Evolutionary conservation across 1,140 invertebrate genomes (phyloP).

Genomic region (Drosophila santomea): DNA sequence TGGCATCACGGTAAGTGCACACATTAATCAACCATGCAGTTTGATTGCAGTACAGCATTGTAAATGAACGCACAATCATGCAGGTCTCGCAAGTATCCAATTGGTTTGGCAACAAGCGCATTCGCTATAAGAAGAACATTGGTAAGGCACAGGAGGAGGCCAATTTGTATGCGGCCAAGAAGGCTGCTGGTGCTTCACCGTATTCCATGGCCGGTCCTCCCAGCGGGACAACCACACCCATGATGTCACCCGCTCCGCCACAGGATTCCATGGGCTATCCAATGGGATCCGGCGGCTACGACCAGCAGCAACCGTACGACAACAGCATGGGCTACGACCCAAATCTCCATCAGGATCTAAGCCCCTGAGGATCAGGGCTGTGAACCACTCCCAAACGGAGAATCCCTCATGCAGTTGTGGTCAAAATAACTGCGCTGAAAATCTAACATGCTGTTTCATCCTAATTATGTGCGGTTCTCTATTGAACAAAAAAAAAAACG

Average conservation of each 20-base stretch:
- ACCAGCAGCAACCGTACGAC: constrained; percentile 93
- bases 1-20: constrained; percentile 96
- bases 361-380: constrained; percentile 85
- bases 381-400: constrained; percentile 2
- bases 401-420: constrained; percentile 8
- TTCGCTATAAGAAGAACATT: constrained; percentile 99
- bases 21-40: neutral
- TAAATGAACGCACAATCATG: neutral
- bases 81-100: constrained; percentile 93
- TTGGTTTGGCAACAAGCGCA: constrained; percentile 99
- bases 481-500: neutral
- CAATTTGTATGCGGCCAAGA: constrained; percentile 99
- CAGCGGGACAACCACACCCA: constrained; percentile 94
- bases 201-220: constrained; percentile 94
- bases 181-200: constrained; percentile 97
- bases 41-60: neutral
- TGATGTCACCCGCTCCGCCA: constrained; percentile 96
- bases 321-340: constrained; percentile 95
- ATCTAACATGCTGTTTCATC: constrained; percentile 5
- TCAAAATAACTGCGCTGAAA: constrained; percentile 12
- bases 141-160: constrained; percentile 99
- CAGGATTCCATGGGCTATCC: constrained; percentile 96
- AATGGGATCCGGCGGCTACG: constrained; percentile 93
- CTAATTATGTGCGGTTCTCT: constrained; percentile 1
- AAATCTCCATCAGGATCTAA: constrained; percentile 92